Conservation (phyloP, 2,113 vertebrate species). For the Ceyx melanurus region DNA sequence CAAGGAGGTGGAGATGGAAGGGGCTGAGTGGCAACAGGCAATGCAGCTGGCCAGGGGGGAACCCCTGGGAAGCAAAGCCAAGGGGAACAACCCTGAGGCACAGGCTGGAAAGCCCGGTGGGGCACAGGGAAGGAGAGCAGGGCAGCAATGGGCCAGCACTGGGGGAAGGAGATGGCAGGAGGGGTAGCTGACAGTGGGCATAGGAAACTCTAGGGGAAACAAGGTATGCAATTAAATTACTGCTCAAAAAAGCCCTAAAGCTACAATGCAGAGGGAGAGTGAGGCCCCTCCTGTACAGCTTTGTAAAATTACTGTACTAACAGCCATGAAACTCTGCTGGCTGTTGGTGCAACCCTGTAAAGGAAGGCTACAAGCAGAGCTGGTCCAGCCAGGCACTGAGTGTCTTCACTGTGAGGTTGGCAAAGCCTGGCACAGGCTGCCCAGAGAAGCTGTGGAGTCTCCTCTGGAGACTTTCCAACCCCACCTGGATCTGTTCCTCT, state of each 20-base stretch:
- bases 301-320: not conserved
- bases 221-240: not conserved
- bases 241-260: not conserved
- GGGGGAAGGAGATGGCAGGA: not conserved
- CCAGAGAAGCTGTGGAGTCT: too few species aligned
- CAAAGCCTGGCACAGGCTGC: too few species aligned
- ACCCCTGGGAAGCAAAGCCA: rapidly evolving
- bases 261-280: not conserved
- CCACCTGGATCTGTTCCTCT: too few species aligned
- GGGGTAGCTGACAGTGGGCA: not conserved
- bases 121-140: rapidly evolving
- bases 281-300: not conserved
- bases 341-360: not conserved
- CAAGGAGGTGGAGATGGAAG: not conserved
- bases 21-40: not conserved
- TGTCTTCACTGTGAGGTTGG: too few species aligned
- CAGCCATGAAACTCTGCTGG: not conserved
- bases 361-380: not conserved
- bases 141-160: rapidly evolving
- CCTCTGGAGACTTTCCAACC: too few species aligned
- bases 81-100: rapidly evolving
- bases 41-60: not conserved
- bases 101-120: not conserved
- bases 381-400: not conserved
- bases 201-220: not conserved